A percentile compares a stretch with the other conserved stretches of the same genome.
Conservation (phyloP, 2,113 vertebrate genomes). For the Eulemur macaco region DNA sequence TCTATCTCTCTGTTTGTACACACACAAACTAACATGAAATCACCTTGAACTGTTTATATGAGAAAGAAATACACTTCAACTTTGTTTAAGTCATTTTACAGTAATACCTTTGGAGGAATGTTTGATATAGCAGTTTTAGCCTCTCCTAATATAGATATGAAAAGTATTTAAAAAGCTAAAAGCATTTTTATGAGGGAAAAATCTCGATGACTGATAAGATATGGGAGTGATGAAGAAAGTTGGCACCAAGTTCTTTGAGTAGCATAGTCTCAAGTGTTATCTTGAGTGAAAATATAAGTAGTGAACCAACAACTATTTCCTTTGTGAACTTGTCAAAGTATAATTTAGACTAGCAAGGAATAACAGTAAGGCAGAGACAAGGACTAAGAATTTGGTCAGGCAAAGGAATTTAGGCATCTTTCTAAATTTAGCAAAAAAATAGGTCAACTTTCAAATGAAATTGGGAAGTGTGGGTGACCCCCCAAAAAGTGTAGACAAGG, state of each 20-base stretch:
- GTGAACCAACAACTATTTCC: not conserved
- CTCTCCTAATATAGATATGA: not conserved
- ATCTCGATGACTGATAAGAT: not conserved
- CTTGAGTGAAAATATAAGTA: slow-evolving; percentile 35
- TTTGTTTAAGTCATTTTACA: not conserved
- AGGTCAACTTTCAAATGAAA: slow-evolving; percentile 2
- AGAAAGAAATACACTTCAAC: not conserved
- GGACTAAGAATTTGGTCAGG: not conserved
- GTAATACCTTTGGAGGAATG: not conserved
- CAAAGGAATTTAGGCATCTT: not conserved
- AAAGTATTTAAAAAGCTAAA: slow-evolving; percentile 50
- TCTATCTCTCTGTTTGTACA: no score
- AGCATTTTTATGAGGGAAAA: slow-evolving; percentile 56
- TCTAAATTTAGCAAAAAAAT: not conserved
- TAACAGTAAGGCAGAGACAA: not conserved
- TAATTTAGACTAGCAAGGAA: not conserved
- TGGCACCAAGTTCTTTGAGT: slow-evolving; percentile 48
- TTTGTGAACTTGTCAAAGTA: not conserved
- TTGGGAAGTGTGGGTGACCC: not conserved
- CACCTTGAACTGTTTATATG: not conserved
- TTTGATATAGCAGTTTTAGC: not conserved
- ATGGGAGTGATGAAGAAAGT: slow-evolving; percentile 16
- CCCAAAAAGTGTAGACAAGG: not conserved
- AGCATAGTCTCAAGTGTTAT: not conserved
- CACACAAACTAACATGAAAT: not conserved